A percentile compares a stretch with the other conserved stretches of the same genome.
Evolutionary conservation across 2,888 invertebrate species (phyloP).

Genomic region (Branchellion lobata): DNA sequence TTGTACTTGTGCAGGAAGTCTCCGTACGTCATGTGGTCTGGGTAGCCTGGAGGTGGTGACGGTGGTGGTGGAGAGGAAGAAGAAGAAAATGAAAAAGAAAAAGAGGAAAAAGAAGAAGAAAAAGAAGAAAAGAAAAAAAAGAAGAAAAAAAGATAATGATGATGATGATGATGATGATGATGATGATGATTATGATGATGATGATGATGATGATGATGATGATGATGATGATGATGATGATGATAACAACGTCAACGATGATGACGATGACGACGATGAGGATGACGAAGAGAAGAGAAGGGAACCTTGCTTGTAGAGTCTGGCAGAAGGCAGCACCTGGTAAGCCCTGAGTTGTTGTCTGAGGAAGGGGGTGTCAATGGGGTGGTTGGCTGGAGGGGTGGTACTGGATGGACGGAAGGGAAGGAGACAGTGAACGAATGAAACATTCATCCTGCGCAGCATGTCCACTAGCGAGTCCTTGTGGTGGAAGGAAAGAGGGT

Average conservation of each 20-base stretch:
- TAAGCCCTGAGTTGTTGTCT: constrained; percentile 78
- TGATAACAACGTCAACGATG: no score
- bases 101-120: neutral
- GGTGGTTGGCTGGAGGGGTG: constrained; percentile 54
- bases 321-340: constrained; percentile 82
- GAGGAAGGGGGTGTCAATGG: constrained; percentile 81
- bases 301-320: constrained; percentile 83
- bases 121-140: neutral
- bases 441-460: constrained; percentile 78
- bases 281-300: no score
- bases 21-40: constrained; percentile 81
- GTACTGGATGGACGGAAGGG: neutral
- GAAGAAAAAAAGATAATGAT: neutral
- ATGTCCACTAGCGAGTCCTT: constrained; percentile 89
- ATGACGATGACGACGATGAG: no score
- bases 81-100: neutral
- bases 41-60: no score
- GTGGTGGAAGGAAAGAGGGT: no score
- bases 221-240: no score
- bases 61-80: neutral
- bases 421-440: constrained; percentile 79
- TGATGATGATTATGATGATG: no score
- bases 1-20: constrained; percentile 85
- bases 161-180: no score
- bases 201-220: no score